Base-by-base conservation (phyloP, 2,888 invertebrate genomes). In the Netelia melanura region DNA sequence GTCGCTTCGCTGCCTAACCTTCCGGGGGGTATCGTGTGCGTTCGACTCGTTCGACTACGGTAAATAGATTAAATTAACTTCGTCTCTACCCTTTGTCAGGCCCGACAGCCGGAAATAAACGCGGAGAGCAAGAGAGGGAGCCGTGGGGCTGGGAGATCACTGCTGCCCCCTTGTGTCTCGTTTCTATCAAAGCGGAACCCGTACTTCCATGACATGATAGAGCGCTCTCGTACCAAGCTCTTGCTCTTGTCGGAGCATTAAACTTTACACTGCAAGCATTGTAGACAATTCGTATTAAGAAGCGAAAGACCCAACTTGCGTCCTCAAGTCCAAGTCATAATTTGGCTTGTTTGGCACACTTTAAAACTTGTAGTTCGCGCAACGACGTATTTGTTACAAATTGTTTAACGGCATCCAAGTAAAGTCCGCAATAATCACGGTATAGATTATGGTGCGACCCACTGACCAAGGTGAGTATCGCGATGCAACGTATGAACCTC, bases 61-160 rank as follows among this genome's bases (percentile, higher is more conserved):
- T 92, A 91, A 92, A 91, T 90, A 90, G 91, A 90, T 90, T 91
- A 91, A 91, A 90, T 91, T 92, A 87, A 88, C 90, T 89, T 85
- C 82, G 86, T 89, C 88, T 84, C 68, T 89, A 84, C 86, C 90
- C 88, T 91, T 87, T 89, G 90, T 87, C 87, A 83, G 85, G 81
- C 44, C 83, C 84, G 86, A 87, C 83, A 74, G 84, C 85, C 85
- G 87, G 86, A 87, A 87, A 87, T 87, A 81, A 85, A 84, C 64
- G 80, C 67, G 56, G 77, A 70, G 81, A 78, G 54, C 77, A 54
- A 43, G 76, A 43, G 65, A 48, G 25, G 9, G 48, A 58, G 54
- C 68, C 10, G 58, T 14, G 30, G 54, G 21, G 21, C 11, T 38
- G 75, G 65, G 43, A 44, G 14, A 54, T 30, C 64, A 78, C 72